Base-by-base conservation (phyloP, 2,888 invertebrate genomes). In the Epistrophe eligans region DNA sequence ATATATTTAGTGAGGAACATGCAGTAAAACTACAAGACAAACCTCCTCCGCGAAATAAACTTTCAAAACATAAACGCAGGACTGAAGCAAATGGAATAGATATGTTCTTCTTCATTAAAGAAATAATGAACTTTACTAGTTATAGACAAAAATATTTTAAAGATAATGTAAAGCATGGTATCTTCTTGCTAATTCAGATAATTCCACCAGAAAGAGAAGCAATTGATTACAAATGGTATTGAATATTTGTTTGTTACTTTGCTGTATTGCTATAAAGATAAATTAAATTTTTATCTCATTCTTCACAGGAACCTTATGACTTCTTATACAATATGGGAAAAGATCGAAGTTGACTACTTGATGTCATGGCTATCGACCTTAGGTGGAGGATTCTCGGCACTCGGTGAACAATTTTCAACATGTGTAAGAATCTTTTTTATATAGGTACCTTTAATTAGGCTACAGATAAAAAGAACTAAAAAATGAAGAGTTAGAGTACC, bases 311-410 rank as follows among this genome's bases (percentile, higher is more conserved):
- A 94, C 89, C 90, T 93, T 50, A 93, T 93, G 89, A 90, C 95
- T 48, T 92, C 92, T 17, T 88, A 90, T 60, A 92, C 95, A 90
- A 91, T 94, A 6, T 91, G 95, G 94, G 96, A 95, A 88, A 94
- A 94, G 89, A 94, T 96, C 88, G 97, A 98, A 93, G 93, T 97
- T 89, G 97, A 98, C 89, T 95, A 96, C 93, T 95, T 97, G 38
- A 95, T 99, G 94, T 98, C 98, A 19, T 98, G 98, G 98, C 93
- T 99, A 32, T 99, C 99, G 24, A 99, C 99, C 0, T 94, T 99
- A 17, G 99, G 99, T 4, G 99, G 99, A 62, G 99, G 98, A 1
- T 99, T 97, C 93, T 99, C 99, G 3, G 97, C 99, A 1, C 94
- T 99, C 73, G 99, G 99, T 2, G 99, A 99, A 91, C 95, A 97